Percentiles rank a stretch among this genome's conserved stretches.
Conservation (phyloP, 53 echinoderm and acorn worm species). For the Holothuria scabra region DNA sequence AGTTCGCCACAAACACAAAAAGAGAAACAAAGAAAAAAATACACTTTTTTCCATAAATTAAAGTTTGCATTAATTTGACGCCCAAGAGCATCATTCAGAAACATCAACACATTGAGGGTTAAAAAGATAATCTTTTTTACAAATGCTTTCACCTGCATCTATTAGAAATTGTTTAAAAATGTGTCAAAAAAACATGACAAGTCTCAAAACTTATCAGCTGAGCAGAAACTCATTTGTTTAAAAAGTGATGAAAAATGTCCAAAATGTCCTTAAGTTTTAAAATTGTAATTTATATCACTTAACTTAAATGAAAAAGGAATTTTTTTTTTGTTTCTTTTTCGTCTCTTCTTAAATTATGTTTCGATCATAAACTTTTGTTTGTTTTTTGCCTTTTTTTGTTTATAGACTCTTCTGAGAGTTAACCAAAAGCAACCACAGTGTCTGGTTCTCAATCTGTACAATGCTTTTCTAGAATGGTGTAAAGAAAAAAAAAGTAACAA, state of each 20-base stretch:
- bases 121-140: conserved; percentile 49
- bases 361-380: conserved; percentile 13
- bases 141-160: conserved; percentile 17
- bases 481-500: too few relatives aligned
- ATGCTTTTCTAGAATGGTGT: too few relatives aligned
- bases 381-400: not conserved
- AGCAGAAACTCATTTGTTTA: conserved; percentile 42
- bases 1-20: conserved; percentile 7
- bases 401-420: not conserved
- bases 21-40: conserved; percentile 12
- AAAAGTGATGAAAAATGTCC: conserved; percentile 35
- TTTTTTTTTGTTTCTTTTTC: not conserved
- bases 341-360: not conserved
- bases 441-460: too few relatives aligned
- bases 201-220: conserved; percentile 17
- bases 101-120: conserved; percentile 25
- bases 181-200: conserved; percentile 24
- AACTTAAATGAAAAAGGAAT: not conserved
- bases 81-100: too few relatives aligned
- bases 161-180: conserved; percentile 42
- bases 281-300: conserved; percentile 5
- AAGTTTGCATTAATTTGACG: conserved; percentile 6
- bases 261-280: conserved; percentile 30
- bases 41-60: not conserved
- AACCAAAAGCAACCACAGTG: too few relatives aligned